Percentiles rank a stretch among this genome's conserved stretches.
Evolutionary conservation across 2,797 vertebrate species (phyloP).

Genomic region (Enteromius treurensis): DNA sequence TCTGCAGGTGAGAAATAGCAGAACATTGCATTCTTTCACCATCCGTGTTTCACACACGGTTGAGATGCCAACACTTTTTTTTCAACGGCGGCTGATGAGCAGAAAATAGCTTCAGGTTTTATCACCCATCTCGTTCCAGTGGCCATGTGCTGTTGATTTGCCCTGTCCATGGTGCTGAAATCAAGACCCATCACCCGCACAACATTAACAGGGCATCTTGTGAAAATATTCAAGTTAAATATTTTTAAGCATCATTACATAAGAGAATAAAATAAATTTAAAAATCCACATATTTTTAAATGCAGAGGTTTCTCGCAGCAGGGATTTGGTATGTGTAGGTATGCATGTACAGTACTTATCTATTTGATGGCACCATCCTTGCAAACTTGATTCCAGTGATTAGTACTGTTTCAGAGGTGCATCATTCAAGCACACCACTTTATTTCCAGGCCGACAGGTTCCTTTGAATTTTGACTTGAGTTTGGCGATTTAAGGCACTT

Average conservation of each 20-base stretch:
- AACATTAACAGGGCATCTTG: background rate
- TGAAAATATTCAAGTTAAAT: background rate
- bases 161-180: slow-evolving; percentile 30
- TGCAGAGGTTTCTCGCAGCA: background rate
- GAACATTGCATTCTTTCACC: background rate
- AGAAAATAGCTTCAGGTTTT: background rate
- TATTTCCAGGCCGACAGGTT: background rate
- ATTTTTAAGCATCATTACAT: background rate
- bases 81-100: background rate
- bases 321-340: background rate
- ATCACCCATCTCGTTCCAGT: background rate
- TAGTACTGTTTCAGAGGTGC: background rate
- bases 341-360: background rate
- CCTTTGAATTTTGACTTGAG: background rate
- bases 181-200: background rate
- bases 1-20: slow-evolving; percentile 8
- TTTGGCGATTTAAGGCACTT: background rate
- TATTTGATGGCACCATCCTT: background rate
- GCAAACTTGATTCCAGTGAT: background rate
- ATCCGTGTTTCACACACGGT: background rate
- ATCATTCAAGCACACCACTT: background rate
- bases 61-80: slow-evolving; percentile 14
- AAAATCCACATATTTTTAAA: background rate
- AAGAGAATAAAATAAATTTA: too few relatives aligned
- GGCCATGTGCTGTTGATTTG: background rate